Evolutionary conservation across 2,113 vertebrate species (phyloP).

Genomic region (Peromyscus polionotus): DNA sequence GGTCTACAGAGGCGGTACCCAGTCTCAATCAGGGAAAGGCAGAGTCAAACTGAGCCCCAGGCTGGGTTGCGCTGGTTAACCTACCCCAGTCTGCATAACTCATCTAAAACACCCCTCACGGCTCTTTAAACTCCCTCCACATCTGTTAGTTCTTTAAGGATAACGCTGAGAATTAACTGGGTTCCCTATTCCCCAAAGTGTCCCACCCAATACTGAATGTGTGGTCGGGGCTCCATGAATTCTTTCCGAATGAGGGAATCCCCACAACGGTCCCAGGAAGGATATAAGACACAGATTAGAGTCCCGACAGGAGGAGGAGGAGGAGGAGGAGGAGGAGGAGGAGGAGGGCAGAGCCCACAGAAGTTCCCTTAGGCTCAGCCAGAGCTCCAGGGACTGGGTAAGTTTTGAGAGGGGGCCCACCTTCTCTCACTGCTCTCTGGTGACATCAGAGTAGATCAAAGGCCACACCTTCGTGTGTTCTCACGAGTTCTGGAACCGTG

Average conservation of each 20-base stretch:
- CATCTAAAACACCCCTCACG: background rate
- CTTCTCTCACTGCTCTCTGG: background rate
- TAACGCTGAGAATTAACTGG: constrained; percentile 61
- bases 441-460: background rate
- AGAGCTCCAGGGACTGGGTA: background rate
- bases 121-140: constrained; percentile 37
- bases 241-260: constrained; percentile 65
- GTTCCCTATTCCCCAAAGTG: constrained; percentile 32
- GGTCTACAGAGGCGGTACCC: background rate
- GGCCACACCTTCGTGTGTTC: background rate
- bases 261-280: constrained; percentile 12
- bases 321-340: constrained; percentile 33
- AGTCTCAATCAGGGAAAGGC: background rate
- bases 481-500: background rate
- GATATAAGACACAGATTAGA: constrained; percentile 10
- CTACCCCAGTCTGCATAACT: background rate
- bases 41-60: background rate
- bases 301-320: background rate
- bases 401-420: background rate
- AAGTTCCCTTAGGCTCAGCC: background rate
- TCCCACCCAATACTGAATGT: constrained; percentile 6
- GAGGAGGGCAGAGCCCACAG: background rate
- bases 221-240: constrained; percentile 38
- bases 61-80: background rate
- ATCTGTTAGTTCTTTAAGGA: constrained; percentile 74